Percentiles rank a stretch among this genome's conserved stretches.
These are phyloP conservation scores for Zosterops borbonicus DNA, from an alignment of 2,113 vertebrate species.

Conservation along the genomic window DNA sequence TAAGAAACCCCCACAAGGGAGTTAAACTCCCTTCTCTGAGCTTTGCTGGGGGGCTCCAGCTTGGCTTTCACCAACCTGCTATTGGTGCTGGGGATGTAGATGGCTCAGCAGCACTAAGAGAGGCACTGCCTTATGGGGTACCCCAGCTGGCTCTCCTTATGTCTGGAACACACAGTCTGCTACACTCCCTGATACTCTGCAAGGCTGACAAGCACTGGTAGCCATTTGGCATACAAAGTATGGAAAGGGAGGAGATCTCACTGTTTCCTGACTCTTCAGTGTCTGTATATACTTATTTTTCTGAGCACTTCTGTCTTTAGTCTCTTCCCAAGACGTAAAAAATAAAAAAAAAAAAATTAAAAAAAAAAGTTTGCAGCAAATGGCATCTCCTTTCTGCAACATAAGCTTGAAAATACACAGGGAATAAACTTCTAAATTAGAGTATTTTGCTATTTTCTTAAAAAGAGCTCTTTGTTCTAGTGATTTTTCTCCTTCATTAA, in stretches of 20 bases:
- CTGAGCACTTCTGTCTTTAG: background rate
- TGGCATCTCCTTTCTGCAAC: background rate
- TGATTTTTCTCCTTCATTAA: background rate
- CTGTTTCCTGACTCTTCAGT: background rate
- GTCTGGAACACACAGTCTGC: background rate
- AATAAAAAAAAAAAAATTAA: background rate
- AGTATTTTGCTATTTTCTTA: slow-evolving; percentile 14
- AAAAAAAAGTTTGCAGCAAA: background rate
- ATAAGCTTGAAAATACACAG: background rate
- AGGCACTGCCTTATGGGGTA: slow-evolving; percentile 5
- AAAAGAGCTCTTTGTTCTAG: background rate
- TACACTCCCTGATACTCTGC: background rate
- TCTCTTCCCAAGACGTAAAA: background rate
- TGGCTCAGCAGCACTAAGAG: background rate
- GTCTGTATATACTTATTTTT: background rate
- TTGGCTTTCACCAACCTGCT: background rate
- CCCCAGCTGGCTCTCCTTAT: slow-evolving; percentile 27
- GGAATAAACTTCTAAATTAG: background rate
- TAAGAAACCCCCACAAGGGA: background rate
- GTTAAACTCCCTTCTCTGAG: background rate
- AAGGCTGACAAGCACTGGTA: background rate
- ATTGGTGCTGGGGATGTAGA: background rate
- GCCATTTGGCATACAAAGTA: background rate
- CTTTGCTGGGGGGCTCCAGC: background rate
- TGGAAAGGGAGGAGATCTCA: background rate